A percentile compares a stretch with the other conserved stretches of the same genome.
phyloP scores from a whole-genome alignment of 2,888 invertebrate genomes.

The Drosophila anomalata region DNA sequence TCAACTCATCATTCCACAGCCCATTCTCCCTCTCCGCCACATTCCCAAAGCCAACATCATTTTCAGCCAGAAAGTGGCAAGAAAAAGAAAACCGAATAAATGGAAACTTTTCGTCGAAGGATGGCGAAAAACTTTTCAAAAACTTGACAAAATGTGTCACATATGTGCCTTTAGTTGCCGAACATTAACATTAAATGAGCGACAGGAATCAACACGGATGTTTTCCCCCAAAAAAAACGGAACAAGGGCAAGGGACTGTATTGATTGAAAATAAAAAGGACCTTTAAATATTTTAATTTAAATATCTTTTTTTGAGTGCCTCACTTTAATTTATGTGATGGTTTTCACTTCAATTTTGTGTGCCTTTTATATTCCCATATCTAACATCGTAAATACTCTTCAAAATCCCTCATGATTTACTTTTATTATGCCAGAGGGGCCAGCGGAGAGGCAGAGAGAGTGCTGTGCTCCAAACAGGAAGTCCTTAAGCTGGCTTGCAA shows the following conservation, averaged over 20 bases:
- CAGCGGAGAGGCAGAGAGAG: no score
- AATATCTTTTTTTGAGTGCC: neutral
- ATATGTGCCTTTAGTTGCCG: conserved; percentile 46
- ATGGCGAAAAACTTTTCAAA: conserved; percentile 63
- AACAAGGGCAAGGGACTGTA: conserved; percentile 6
- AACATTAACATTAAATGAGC: conserved; percentile 70
- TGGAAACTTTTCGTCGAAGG: conserved; percentile 54
- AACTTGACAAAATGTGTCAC: conserved; percentile 69
- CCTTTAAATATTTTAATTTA: neutral
- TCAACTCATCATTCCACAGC: conserved; percentile 63
- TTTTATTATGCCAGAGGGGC: neutral
- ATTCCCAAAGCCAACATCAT: conserved; percentile 43
- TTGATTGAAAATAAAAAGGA: conserved; percentile 22
- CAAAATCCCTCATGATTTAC: conserved; percentile 7
- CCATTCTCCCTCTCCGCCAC: neutral
- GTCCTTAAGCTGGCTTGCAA: conserved; percentile 33
- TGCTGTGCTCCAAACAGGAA: conserved; percentile 17
- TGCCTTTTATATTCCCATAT: neutral
- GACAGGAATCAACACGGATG: conserved; percentile 62
- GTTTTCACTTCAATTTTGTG: neutral
- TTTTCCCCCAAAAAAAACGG: neutral
- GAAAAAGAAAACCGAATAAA: conserved; percentile 17
- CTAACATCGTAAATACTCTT: neutral
- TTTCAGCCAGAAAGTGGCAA: conserved; percentile 31
- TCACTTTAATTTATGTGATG: neutral